phyloP scores from a whole-genome alignment of 92 coral and sea anemone species.

The Phenganax marumi region DNA sequence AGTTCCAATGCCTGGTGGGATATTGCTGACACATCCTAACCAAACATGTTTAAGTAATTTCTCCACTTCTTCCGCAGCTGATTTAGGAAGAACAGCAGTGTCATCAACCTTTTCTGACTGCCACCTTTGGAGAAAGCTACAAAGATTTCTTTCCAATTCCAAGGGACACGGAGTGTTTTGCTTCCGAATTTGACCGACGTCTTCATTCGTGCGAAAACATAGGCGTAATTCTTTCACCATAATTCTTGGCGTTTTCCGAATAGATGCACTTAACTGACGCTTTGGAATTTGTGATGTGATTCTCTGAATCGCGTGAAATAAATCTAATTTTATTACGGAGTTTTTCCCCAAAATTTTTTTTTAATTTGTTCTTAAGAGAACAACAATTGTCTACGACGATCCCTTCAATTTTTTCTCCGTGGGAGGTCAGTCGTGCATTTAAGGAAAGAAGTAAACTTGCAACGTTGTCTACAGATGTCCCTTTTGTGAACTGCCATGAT shows the following conservation, averaged over 20 bases:
- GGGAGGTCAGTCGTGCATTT: slow-evolving; percentile 28
- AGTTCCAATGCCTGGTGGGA: slow-evolving; percentile 63
- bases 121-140: slow-evolving; percentile 26
- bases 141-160: slow-evolving; percentile 36
- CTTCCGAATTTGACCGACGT: slow-evolving; percentile 38
- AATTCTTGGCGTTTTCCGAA: slow-evolving; percentile 21
- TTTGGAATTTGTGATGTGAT: slow-evolving; percentile 50
- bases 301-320: slow-evolving; percentile 49
- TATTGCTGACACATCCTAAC: slow-evolving; percentile 28
- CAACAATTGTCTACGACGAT: slow-evolving; percentile 57
- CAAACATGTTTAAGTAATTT: slow-evolving; percentile 44
- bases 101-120: slow-evolving; percentile 28
- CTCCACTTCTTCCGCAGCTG: slow-evolving; percentile 43
- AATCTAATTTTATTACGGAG: slow-evolving; percentile 45
- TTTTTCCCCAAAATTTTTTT: slow-evolving; percentile 39
- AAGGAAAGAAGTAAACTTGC: slow-evolving; percentile 46
- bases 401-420: slow-evolving; percentile 33
- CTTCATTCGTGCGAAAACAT: slow-evolving; percentile 43
- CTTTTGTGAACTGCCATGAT: slow-evolving; percentile 64
- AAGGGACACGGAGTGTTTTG: slow-evolving; percentile 45
- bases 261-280: slow-evolving; percentile 18
- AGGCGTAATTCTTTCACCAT: slow-evolving; percentile 54
- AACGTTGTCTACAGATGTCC: slow-evolving; percentile 57
- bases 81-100: slow-evolving; percentile 39
- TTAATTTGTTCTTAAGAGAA: slow-evolving; percentile 34